These are phyloP conservation scores for Oryzias sinensis DNA, from an alignment of 2,797 vertebrate genomes.

Conservation along the genomic window DNA sequence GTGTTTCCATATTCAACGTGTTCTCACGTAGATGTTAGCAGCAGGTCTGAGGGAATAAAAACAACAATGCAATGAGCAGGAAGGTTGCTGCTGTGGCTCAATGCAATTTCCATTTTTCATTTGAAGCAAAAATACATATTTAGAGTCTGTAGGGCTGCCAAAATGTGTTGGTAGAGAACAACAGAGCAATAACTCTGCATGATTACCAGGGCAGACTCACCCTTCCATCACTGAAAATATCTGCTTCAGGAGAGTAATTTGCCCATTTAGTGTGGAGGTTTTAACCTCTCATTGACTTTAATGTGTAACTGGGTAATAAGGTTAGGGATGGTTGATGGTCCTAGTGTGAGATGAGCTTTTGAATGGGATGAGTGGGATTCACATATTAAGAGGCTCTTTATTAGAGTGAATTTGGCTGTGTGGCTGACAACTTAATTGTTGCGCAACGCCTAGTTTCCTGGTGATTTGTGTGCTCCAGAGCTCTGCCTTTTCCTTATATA, in stretches of 20 bases:
- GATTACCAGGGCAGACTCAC: neutral
- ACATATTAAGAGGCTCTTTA: slow-evolving; percentile 77
- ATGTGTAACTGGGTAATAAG: slow-evolving; percentile 61
- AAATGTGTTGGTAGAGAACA: slow-evolving; percentile 2
- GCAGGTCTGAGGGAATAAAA: slow-evolving; percentile 1
- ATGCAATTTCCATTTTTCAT: neutral
- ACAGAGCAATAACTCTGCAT: neutral
- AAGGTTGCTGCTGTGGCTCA: neutral
- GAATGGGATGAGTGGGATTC: slow-evolving; percentile 70
- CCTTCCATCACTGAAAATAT: slow-evolving; percentile 13
- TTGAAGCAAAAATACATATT: neutral
- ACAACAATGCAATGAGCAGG: slow-evolving; percentile 1
- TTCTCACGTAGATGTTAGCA: slow-evolving; percentile 3
- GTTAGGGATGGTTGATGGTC: slow-evolving; percentile 61
- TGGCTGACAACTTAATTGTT: slow-evolving; percentile 71
- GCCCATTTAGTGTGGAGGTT: slow-evolving; percentile 45
- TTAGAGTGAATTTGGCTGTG: slow-evolving; percentile 68
- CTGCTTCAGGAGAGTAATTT: slow-evolving; percentile 39
- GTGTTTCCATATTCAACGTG: slow-evolving; percentile 52
- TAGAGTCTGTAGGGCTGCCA: neutral
- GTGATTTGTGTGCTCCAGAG: slow-evolving; percentile 52
- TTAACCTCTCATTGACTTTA: slow-evolving; percentile 53
- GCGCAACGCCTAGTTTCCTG: slow-evolving; percentile 57
- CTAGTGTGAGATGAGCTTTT: slow-evolving; percentile 62
- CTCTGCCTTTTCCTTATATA: slow-evolving; percentile 36